Percentiles rank a stretch among this genome's conserved stretches.
Evolutionary conservation across 2,797 vertebrate genomes (phyloP).

Genomic region (Tangara arthus): DNA sequence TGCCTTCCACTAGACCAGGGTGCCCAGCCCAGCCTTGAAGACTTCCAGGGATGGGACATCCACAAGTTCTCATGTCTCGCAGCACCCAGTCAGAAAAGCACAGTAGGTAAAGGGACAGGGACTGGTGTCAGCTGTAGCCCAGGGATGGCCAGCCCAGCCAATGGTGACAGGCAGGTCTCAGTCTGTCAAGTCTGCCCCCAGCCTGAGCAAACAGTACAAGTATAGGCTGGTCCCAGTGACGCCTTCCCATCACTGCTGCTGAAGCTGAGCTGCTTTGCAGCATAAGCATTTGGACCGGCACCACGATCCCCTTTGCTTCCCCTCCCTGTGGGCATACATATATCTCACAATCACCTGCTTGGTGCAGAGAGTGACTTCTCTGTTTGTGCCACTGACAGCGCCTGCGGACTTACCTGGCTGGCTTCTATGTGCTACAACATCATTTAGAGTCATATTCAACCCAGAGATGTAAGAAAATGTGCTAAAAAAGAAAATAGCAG

Average conservation of each 20-base stretch:
- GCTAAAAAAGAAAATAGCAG: not conserved
- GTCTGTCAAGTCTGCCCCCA: too few species aligned
- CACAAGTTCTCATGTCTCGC: not conserved
- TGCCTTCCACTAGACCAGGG: not conserved
- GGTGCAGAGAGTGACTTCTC: not conserved
- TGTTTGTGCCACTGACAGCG: not conserved
- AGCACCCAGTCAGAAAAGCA: not conserved
- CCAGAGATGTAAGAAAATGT: not conserved
- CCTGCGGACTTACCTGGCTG: not conserved
- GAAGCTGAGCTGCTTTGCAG: not conserved
- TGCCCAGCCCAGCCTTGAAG: not conserved
- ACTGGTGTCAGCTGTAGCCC: not conserved
- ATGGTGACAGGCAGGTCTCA: accelerated
- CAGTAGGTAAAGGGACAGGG: too few species aligned
- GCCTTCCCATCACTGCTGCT: not conserved
- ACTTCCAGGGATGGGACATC: not conserved
- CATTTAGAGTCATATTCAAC: not conserved
- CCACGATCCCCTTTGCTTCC: not conserved
- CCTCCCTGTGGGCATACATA: not conserved
- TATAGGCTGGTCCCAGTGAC: not conserved
- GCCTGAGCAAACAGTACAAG: not conserved
- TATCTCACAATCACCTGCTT: not conserved
- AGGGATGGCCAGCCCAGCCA: not conserved
- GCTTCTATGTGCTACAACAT: not conserved
- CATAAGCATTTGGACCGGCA: accelerated